These are phyloP conservation scores for Pristionchus japonicus DNA, from an alignment of 2,888 invertebrate genomes.

Conservation along the genomic window DNA sequence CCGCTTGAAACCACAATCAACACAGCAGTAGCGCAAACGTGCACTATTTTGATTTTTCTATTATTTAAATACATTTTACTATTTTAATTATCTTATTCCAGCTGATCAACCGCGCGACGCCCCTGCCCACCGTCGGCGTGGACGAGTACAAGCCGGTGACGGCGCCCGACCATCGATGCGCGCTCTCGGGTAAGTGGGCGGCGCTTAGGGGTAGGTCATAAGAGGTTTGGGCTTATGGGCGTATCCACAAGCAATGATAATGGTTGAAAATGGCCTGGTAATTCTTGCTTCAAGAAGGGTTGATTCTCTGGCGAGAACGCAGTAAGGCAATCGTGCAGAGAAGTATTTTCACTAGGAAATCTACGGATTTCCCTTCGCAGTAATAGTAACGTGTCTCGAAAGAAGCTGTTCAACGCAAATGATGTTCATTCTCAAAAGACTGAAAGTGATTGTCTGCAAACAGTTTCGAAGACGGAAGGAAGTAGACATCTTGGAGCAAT, in stretches of 20 bases:
- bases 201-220: not conserved
- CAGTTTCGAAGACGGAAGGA: too few species aligned
- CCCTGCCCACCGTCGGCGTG: not conserved
- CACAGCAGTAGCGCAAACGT: too few species aligned
- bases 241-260: too few species aligned
- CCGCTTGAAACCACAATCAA: too few species aligned
- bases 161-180: slow-evolving; percentile 22
- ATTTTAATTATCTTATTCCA: not conserved
- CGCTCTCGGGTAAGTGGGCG: not conserved
- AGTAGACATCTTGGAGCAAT: too few species aligned
- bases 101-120: slow-evolving; percentile 14
- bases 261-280: too few species aligned
- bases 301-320: not conserved
- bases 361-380: too few species aligned
- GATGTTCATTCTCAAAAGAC: too few species aligned
- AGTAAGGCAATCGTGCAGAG: not conserved
- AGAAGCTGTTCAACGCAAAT: too few species aligned
- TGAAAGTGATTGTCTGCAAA: too few species aligned
- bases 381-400: too few species aligned
- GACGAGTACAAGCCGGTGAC: slow-evolving; percentile 36
- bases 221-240: not conserved
- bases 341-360: too few species aligned
- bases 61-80: not conserved
- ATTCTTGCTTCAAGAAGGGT: not conserved
- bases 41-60: not conserved